Base-by-base conservation (phyloP, 2,888 invertebrate species). In the Eupithecia inturbata region DNA sequence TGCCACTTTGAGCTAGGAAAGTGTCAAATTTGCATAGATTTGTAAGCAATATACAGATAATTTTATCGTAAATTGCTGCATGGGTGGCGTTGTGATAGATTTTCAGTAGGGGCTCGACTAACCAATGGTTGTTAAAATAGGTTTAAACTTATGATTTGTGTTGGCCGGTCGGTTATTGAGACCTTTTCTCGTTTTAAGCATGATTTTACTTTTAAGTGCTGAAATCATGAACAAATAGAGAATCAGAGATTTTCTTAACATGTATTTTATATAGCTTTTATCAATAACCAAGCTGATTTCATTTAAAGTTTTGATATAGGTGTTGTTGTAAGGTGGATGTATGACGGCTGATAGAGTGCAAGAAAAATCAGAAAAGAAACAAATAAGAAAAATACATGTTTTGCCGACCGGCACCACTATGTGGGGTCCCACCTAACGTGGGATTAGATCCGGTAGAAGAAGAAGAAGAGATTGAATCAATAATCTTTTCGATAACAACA, bases 61-160 rank as follows among this genome's bases (percentile, higher is more conserved):
- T 78, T 75, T 73, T 12, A 70, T 76, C 72, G 73, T 75, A 78
- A 79, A 75, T 78, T 66, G 45, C 16, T 71, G 26, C 26, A 22
- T 45, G 68, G 73, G 79, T 73, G 78, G 68, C 72, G 60, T 28
- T 73, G 76, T 78, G 78, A 79, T 76, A 68, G 68, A 78, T 78
- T 73, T 68, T 26, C 68, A 64, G 60, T 28, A 64, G 39, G 57
- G 64, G 16, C 68, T 31, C 3, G 39, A 68, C 67, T 78, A 53
- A 53, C 16, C 49, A 53, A 22, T 53, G 22, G 57, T 53, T 16
- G 39, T 68, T 69, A 74, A 66, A 71, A 68, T 67, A 49, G n/a
- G n/a, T 62, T 36, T 64, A 7, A 16, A 66, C 36, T 33, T 68
- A 41, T 71, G 33, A 57, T 26, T 26, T 26, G 22, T 57, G n/a